A percentile compares a stretch with the other conserved stretches of the same genome.
These are phyloP conservation scores for Ciconia maguari DNA, from an alignment of 2,113 vertebrate genomes.

Conservation along the genomic window DNA sequence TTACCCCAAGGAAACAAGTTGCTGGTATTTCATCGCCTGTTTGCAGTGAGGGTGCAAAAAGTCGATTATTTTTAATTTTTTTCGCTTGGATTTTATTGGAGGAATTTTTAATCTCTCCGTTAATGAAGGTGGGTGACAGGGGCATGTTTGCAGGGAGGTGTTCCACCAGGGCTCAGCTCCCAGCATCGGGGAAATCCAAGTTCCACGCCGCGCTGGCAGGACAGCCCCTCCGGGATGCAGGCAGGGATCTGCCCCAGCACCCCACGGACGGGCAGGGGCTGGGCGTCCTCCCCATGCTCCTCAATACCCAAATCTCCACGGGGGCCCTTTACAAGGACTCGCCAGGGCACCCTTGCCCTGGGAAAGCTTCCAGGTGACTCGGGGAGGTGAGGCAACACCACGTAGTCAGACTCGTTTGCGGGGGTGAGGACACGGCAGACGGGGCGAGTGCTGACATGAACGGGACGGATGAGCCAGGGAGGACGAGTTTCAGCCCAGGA, in stretches of 20 bases:
- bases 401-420: not conserved
- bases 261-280: fast-evolving
- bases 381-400: not conserved
- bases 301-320: fast-evolving
- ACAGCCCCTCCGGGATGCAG: not conserved
- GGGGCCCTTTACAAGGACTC: not conserved
- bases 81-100: not conserved
- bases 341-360: not conserved
- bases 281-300: fast-evolving
- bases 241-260: not conserved
- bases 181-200: not conserved
- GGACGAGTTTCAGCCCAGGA: not conserved
- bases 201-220: fast-evolving
- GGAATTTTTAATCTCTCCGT: not conserved
- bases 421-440: not conserved
- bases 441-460: conserved; percentile 1
- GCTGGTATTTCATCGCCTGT: fast-evolving
- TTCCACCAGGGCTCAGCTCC: not conserved
- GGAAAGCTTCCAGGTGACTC: not conserved
- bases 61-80: not conserved
- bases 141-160: not conserved
- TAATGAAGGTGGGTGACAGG: not conserved
- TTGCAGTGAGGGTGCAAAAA: not conserved
- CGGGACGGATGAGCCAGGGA: not conserved
- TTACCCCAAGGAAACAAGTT: not conserved